Base-by-base conservation (phyloP, 2,113 vertebrate genomes). In the Falcunculus frontatus region DNA sequence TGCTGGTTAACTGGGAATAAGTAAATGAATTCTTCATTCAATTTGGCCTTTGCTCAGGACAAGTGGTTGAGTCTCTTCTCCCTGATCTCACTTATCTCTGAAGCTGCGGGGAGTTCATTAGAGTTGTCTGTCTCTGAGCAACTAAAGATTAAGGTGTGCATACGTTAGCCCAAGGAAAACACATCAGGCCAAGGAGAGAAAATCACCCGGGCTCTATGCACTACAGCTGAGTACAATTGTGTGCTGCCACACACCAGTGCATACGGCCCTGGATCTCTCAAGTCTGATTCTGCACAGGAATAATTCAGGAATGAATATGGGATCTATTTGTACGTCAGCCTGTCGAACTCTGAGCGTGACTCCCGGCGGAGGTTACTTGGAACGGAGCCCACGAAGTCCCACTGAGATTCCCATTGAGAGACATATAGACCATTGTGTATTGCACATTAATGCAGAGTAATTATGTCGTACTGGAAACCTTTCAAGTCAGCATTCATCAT, bases 401-500 rank as follows among this genome's bases (percentile, higher is more conserved):
- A 84, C 93, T 93, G 96, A 89, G 96, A 89, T 94, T 92, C 93
- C 93, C 70, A 84, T 7, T 87, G 96, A 95, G 95, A 96, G 94
- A 95, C 92, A 95, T 96, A 93, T 29, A 95, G 94, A n/a, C 75
- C 86, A 93, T 93, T 96, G 93, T 95, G 86, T 35, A 56, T 42
- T 60, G 64, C 89, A 89, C 93, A 89, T 90, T 97, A 93, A 97
- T 97, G 87, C 84, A 80, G 65, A 72, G 90, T 94, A 91, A 96
- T 96, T 96, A 89, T 96, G 86, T 91, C 30, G 22, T 67, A 49
- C 77, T 90, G 95, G 94, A 97, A 97, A 70, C 37, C 93, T 97
- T 97, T 96, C 93, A 97, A 94, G 87, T 84, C 78, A 81, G 57
- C 85, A 91, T 97, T 97, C 92, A 96, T 97, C 96, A 91, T 92